Evolutionary conservation across 2,113 vertebrate species (phyloP), one percentile per base, ranked within the genome.

Genomic region (Peromyscus maniculatus): DNA sequence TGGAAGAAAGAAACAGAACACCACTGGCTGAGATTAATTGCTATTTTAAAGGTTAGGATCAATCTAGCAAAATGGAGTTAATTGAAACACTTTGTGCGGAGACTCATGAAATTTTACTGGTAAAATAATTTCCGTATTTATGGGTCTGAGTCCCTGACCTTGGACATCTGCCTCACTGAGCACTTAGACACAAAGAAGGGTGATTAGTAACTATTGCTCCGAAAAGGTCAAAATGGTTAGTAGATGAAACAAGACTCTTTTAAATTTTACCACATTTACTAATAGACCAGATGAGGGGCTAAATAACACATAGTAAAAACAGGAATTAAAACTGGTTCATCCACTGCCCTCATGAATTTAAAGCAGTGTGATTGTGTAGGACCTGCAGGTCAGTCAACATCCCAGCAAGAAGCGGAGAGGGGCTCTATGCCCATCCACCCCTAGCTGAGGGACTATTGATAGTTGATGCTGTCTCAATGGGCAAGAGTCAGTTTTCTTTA

Each of bases 41-140:
- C 74, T 82, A 1, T 83, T 96, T 95, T 89, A 97, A 82, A 83
- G 82, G 87, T 91, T 94, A 95, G 82, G 46, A 93, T 93, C 36
- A 82, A 89, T 72, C n/a, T 75, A 95, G 46, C n/a, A 95, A 96
- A 96, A 79, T 82, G 21, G 71, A 78, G 57, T 94, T 96, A 82
- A 94, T 72, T 95, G 72, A 89, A 96, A 94, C 46, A 64, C 80
- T 92, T 93, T 97, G 82, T 94, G 87, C 78, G 55, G 82, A 91
- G 91, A 91, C 86, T 95, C 87, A 57, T 94, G 89, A 93, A 93
- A 86, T 97, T 94, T 97, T 94, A 74, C 89, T 83, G 67, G 82
- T 74, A 94, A 96, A 89, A 95, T 91, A 62, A 91, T 69, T 96
- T 94, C 79, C 72, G 3, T 2, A 4, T 96, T 97, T 96, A 91